Percentiles rank a stretch among this genome's conserved stretches.
These are phyloP conservation scores for Sesamia nonagrioides DNA, from an alignment of 1,140 invertebrate species.

Conservation along the genomic window DNA sequence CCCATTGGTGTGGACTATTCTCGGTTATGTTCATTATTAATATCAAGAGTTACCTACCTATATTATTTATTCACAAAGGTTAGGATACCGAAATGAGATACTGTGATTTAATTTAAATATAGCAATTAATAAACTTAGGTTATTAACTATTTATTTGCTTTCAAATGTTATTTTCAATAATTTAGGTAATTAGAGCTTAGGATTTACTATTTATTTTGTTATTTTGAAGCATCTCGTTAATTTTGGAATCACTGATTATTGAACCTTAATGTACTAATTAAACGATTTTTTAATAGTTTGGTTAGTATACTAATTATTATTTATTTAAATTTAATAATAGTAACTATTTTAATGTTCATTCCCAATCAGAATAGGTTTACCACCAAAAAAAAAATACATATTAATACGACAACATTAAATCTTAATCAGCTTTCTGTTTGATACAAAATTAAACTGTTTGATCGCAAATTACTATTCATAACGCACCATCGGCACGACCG, in stretches of 20 bases:
- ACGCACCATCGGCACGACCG: not conserved
- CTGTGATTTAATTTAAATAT: not conserved
- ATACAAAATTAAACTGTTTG: conserved; percentile 2
- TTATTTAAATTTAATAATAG: no score
- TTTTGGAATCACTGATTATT: no score
- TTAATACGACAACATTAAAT: not conserved
- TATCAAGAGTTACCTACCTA: not conserved
- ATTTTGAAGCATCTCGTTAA: not conserved
- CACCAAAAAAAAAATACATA: not conserved
- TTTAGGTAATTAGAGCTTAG: not conserved
- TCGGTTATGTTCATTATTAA: not conserved
- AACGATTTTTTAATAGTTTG: not conserved
- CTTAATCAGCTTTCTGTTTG: not conserved
- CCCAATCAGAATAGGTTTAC: not conserved
- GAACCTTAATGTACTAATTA: conserved; percentile 3
- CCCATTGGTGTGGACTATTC: not conserved
- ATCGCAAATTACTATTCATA: conserved; percentile 26
- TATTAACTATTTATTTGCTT: not conserved
- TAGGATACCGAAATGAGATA: not conserved
- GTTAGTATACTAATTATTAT: not conserved
- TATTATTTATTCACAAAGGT: conserved; percentile 26
- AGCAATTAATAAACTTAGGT: not conserved
- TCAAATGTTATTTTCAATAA: not conserved
- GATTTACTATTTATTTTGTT: not conserved
- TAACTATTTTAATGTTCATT: not conserved